Base-by-base conservation (phyloP, 2,113 vertebrate genomes). In the Hippoglossus stenolepis region DNA sequence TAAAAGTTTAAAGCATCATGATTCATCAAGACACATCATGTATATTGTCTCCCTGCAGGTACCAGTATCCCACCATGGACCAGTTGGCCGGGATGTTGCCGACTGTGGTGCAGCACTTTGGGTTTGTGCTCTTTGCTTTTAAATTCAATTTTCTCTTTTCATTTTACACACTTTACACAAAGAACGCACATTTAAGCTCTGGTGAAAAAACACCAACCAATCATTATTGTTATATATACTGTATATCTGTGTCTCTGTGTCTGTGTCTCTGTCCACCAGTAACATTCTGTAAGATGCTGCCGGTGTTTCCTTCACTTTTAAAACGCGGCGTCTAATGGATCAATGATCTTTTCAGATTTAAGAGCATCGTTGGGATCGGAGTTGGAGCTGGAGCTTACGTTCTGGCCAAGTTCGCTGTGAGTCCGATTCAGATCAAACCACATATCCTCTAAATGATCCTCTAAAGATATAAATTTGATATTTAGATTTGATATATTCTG, bases 51-150 rank as follows among this genome's bases (percentile, higher is more conserved):
- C n/a, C 85, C 70, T 47, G 26, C 90, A 99, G 98, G 87, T 99
- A 98, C 93, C 97, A 98, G 94, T 99, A 97, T 73, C 98, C 97
- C 11, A 97, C 96, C 68, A 99, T 99, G 98, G 97, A 99, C 87
- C 97, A 99, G 90, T 82, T 99, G 91, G 96, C 98, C 0, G 96
- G 95, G 73, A 99, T 99, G 98, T 86, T 99, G 58, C 96, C 98
- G 79, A 97, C 96, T 0, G 96, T 99, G 75, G 95, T 98, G 60
- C 96, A 98, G 89, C 97, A 99, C 83, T 99, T 99, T 0, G 97
- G 98, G 98, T 99, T 75, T 92, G 97, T 95, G 20, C 21, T 78
- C 17, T 56, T 57, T 24, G 10, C 11, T 23, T 24, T 23, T 57
- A 21, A n/a, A 53, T 53, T 9, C 6, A 43, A 3, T 12, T 5